A percentile compares a stretch with the other conserved stretches of the same genome.
These are phyloP conservation scores for Drosophila aff. DNA, from an alignment of 1,140 invertebrate genomes.

Conservation along the genomic window DNA sequence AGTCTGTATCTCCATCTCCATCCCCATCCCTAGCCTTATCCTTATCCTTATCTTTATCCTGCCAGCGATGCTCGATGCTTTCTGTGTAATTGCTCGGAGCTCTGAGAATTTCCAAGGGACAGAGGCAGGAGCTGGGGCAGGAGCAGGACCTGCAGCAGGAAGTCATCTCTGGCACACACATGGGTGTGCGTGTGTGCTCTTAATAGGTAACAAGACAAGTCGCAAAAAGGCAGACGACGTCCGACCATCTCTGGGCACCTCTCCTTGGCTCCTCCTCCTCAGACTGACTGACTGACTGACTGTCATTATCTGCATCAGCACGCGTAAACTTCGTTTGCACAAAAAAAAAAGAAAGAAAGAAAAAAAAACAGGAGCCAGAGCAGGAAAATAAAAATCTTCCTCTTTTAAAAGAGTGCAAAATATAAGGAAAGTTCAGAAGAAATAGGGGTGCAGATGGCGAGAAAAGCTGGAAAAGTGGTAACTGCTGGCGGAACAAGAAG, in stretches of 20 bases:
- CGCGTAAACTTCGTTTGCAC: slow-evolving; percentile 80
- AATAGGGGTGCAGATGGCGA: neutral
- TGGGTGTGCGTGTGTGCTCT: slow-evolving; percentile 28
- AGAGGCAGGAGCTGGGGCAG: slow-evolving; percentile 13
- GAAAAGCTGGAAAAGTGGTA: slow-evolving; percentile 25
- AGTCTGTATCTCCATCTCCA: neutral
- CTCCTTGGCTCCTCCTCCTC: slow-evolving; percentile 10
- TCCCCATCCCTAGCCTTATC: slow-evolving; percentile 13
- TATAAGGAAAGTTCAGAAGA: slow-evolving; percentile 13
- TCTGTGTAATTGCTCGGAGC: slow-evolving; percentile 74
- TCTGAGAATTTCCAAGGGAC: slow-evolving; percentile 43
- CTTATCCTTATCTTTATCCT: slow-evolving; percentile 42
- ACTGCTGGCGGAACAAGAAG: slow-evolving; percentile 72
- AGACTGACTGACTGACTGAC: slow-evolving; percentile 69
- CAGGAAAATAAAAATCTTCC: slow-evolving; percentile 3
- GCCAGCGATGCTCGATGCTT: slow-evolving; percentile 55
- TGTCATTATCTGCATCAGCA: slow-evolving; percentile 79
- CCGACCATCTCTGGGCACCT: slow-evolving; percentile 43
- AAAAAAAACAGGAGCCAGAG: slow-evolving; percentile 12
- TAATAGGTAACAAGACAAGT: slow-evolving; percentile 64
- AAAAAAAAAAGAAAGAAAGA: slow-evolving; percentile 33
- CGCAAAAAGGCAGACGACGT: slow-evolving; percentile 44
- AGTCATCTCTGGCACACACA: slow-evolving; percentile 45
- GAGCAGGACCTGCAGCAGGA: slow-evolving; percentile 36
- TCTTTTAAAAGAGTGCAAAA: slow-evolving; percentile 18